These are phyloP conservation scores for Perognathus longimembris DNA, from an alignment of 2,113 vertebrate genomes.

Conservation along the genomic window DNA sequence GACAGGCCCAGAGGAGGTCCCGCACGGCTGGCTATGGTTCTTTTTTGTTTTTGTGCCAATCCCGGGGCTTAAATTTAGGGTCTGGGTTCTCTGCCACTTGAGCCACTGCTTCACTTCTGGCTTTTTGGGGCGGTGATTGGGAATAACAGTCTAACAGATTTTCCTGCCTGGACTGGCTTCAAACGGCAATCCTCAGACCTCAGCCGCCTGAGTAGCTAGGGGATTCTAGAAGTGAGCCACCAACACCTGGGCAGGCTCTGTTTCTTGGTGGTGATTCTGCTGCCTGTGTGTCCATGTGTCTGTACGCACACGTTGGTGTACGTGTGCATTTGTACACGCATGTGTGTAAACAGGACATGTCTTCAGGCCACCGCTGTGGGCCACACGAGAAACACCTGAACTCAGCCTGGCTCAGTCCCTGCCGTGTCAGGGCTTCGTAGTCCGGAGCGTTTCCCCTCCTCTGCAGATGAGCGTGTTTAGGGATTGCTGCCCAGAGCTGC, in stretches of 20 bases:
- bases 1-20: neutral
- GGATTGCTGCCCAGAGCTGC: rapidly evolving
- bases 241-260: too few species aligned
- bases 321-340: neutral
- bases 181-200: too few species aligned
- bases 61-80: neutral
- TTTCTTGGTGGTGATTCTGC: neutral
- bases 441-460: neutral
- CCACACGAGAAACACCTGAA: neutral
- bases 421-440: neutral
- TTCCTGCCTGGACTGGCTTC: too few species aligned
- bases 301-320: too few species aligned
- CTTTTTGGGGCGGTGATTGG: too few species aligned
- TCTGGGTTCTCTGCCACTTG: too few species aligned
- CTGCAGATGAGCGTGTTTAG: neutral
- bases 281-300: neutral
- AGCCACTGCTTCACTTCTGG: too few species aligned
- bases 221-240: too few species aligned
- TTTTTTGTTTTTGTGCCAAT: too few species aligned
- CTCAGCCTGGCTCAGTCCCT: neutral
- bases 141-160: too few species aligned
- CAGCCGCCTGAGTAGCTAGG: too few species aligned
- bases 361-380: neutral
- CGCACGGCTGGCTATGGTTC: neutral
- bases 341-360: neutral